Conservation (phyloP, 2,113 vertebrate genomes). For the Circaetus gallicus region DNA sequence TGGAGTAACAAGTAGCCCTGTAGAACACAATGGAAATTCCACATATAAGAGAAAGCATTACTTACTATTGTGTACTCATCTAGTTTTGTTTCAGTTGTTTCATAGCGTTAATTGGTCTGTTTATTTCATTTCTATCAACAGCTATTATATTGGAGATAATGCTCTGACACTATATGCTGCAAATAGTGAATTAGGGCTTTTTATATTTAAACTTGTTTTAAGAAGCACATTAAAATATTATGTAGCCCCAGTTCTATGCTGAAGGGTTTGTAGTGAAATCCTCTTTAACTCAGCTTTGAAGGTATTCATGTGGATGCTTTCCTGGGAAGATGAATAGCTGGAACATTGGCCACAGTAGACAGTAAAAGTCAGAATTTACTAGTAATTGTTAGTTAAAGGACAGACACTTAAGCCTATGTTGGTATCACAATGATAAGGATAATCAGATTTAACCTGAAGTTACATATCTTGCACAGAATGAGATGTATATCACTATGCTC, state of each 20-base stretch:
- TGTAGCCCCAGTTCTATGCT: not conserved
- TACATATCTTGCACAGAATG: not conserved
- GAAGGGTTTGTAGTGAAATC: not conserved
- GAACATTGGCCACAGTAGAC: not conserved
- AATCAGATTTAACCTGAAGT: not conserved
- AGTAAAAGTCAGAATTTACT: not conserved
- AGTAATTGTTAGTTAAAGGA: not conserved
- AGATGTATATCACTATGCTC: not conserved
- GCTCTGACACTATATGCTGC: not conserved
- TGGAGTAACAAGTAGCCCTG: not conserved
- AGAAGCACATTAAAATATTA: not conserved
- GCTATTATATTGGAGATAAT: not conserved
- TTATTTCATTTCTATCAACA: not conserved
- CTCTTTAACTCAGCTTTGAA: not conserved
- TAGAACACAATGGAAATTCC: not conserved
- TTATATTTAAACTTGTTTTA: not conserved
- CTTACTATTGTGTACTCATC: not conserved
- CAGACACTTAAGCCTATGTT: not conserved
- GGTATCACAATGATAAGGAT: not conserved
- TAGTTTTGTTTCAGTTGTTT: not conserved
- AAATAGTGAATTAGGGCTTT: not conserved
- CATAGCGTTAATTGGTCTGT: not conserved
- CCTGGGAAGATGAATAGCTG: not conserved
- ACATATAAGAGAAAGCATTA: not conserved
- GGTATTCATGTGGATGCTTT: not conserved